A percentile compares a stretch with the other conserved stretches of the same genome.
Evolutionary conservation across 2,113 vertebrate species (phyloP).

Genomic region (Coturnix japonica): DNA sequence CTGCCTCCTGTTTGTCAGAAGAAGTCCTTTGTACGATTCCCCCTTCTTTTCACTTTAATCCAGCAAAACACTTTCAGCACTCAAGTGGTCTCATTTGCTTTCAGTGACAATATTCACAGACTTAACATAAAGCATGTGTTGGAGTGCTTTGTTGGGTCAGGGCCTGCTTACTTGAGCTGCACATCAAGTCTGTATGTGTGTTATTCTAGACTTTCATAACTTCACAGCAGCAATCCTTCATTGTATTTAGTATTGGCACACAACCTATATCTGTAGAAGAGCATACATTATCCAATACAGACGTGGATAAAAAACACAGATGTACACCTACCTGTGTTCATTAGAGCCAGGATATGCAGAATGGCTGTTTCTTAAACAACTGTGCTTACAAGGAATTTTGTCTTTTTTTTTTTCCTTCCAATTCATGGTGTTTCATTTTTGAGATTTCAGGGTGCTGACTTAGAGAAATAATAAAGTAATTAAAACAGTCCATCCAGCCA

Average conservation of each 20-base stretch:
- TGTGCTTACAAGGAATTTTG: background rate
- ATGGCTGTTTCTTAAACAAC: background rate
- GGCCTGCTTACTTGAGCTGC: constrained; percentile 13
- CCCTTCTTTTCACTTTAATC: constrained; percentile 27
- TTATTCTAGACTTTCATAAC: background rate
- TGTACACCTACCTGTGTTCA: background rate
- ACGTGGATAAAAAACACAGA: background rate
- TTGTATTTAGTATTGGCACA: background rate
- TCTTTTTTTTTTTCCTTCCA: background rate
- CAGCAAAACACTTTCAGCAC: constrained; percentile 45
- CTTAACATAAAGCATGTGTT: constrained; percentile 57
- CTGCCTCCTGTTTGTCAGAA: constrained; percentile 23
- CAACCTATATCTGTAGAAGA: background rate
- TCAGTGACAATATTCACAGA: constrained; percentile 50
- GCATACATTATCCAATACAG: background rate
- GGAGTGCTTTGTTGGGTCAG: constrained; percentile 38
- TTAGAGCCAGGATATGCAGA: background rate
- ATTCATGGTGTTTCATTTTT: background rate
- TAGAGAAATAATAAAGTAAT: background rate
- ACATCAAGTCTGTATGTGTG: background rate
- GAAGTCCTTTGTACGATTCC: constrained; percentile 6
- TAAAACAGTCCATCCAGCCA: background rate
- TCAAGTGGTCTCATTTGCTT: constrained; percentile 59
- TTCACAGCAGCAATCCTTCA: background rate
- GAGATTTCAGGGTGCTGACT: background rate